These are phyloP conservation scores for Latheticus oryzae DNA, from an alignment of 2,888 invertebrate species.

Conservation along the genomic window DNA sequence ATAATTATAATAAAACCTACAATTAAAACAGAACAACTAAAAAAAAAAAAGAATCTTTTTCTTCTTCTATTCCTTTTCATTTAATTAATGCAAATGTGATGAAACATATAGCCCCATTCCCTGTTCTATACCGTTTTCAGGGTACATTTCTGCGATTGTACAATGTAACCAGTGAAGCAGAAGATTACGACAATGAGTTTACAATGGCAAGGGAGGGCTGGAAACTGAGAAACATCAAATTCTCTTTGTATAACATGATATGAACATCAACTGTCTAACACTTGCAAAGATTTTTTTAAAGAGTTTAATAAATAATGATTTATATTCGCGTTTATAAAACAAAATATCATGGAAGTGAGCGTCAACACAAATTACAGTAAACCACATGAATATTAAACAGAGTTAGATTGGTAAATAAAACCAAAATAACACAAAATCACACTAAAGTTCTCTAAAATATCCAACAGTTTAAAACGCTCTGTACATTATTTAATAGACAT, in stretches of 20 bases:
- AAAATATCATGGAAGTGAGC: conserved; percentile 40
- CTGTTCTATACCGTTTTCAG: conserved; percentile 18
- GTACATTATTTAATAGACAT: conserved; percentile 64
- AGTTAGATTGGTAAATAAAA: conserved; percentile 50
- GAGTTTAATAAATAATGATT: conserved; percentile 19
- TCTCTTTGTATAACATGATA: conserved; percentile 1
- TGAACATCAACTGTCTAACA: too few species aligned
- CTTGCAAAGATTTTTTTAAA: too few species aligned
- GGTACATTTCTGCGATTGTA: conserved; percentile 9
- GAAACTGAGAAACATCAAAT: conserved; percentile 16
- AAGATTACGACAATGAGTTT: conserved; percentile 30
- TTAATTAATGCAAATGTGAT: conserved; percentile 31
- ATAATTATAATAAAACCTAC: too few species aligned
- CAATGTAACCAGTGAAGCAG: conserved; percentile 26
- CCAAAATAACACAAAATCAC: conserved; percentile 62
- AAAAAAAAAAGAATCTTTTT: too few species aligned
- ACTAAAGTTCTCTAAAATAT: conserved; percentile 62
- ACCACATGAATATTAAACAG: conserved; percentile 50
- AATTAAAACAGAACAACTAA: too few species aligned
- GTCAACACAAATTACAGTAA: conserved; percentile 47
- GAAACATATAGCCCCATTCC: conserved; percentile 23
- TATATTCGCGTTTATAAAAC: conserved; percentile 21
- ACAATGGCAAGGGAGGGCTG: conserved; percentile 16
- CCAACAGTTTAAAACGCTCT: conserved; percentile 56
- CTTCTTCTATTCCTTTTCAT: too few species aligned